Evolutionary conservation across 2,113 vertebrate genomes (phyloP).

Genomic region (Diphyllodes magnificus): DNA sequence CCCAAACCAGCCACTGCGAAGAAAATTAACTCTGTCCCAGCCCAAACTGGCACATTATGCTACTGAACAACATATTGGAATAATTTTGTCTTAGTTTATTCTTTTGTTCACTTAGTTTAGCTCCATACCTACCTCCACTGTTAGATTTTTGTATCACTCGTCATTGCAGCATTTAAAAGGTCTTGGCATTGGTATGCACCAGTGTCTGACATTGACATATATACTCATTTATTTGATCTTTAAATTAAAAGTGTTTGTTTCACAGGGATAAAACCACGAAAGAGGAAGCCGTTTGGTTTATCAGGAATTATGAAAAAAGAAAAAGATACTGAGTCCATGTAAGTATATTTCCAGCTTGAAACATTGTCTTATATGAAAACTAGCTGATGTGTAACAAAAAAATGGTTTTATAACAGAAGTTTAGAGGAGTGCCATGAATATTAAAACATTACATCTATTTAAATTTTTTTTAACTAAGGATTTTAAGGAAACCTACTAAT

Average conservation of each 20-base stretch:
- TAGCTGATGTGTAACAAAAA: neutral
- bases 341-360: slow-evolving; percentile 62
- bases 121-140: neutral
- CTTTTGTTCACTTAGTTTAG: neutral
- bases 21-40: neutral
- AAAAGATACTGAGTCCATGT: slow-evolving; percentile 90
- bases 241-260: slow-evolving; percentile 27
- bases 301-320: slow-evolving; percentile 87
- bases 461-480: neutral
- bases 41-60: neutral
- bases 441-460: neutral
- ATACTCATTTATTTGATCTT: neutral
- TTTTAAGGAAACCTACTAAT: neutral
- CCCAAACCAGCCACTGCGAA: too few species aligned
- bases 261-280: slow-evolving; percentile 85
- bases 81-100: neutral
- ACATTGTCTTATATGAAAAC: neutral
- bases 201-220: neutral
- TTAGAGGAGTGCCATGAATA: neutral
- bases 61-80: neutral
- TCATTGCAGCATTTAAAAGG: neutral
- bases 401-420: neutral
- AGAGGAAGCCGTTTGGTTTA: slow-evolving; percentile 87
- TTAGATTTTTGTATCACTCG: neutral
- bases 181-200: neutral